Base-by-base conservation (phyloP, 2,888 invertebrate species). In the Pheosia tremula region DNA sequence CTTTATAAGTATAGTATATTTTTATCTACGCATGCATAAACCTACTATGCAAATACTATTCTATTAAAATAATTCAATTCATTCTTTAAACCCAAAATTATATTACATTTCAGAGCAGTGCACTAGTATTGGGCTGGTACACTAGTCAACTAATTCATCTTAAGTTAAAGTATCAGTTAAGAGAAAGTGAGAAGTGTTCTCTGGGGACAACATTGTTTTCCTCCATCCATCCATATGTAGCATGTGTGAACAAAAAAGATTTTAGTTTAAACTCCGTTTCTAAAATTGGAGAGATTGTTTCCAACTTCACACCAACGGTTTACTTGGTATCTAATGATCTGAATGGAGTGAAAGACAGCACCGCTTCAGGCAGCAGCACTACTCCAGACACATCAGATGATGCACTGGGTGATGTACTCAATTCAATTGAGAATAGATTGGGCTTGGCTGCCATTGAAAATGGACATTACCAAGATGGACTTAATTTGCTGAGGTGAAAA, bases 121-220 rank as follows among this genome's bases (percentile, higher is more conserved):
- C 94, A 24, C 79, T 96, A 56, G 94, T 95, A 13, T 80, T 95
- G 64, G 95, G 96, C 54, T 96, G 95, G 95, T 94, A 95, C 63
- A 91, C 95, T 36, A 95, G 94, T 75, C 95, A 96, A 73, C 84
- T 95, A 1, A 82, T 95, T 56, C 89, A 91, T 71, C 74, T 91
- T 54, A 92, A 88, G 57, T 68, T 85, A 50, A 93, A 91, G 71
- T 81, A 78, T 59, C 78, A 83, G 60, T 64, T 69, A 24, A 78
- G 73, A 58, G 71, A 72, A 43, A 67, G 75, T 41, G 70, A 78
- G 4, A 81, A 78, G 13, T 79, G 77, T 63, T 67, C 69, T 10
- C 68, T 70, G 36, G 67, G 80, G 38, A 83, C 83, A 60, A 83
- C 80, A 50, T 67, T 89, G 38, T 63, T 85, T 50, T 63, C 80